Evolutionary conservation across 2,113 vertebrate genomes (phyloP).

Genomic region (Oreochromis aureus): DNA sequence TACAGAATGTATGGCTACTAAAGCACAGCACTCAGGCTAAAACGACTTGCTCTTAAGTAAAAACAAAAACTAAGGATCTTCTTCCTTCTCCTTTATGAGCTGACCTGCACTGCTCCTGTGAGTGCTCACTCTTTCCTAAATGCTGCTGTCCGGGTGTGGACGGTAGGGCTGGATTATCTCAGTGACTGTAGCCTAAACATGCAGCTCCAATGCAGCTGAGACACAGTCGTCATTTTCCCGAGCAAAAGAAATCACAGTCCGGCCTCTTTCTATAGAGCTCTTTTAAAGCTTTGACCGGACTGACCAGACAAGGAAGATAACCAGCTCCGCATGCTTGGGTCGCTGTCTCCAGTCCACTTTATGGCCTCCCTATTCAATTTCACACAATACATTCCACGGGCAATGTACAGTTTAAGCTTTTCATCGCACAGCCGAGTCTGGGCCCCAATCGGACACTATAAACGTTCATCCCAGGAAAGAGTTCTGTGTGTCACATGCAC

Average conservation of each 20-base stretch:
- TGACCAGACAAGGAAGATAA: constrained; percentile 2
- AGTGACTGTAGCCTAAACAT: constrained; percentile 37
- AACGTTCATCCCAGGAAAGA: constrained; percentile 23
- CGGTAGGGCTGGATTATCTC: constrained; percentile 42
- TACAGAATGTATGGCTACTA: neutral
- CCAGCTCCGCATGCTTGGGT: constrained; percentile 21
- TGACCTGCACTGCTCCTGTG: neutral
- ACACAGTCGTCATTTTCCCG: constrained; percentile 1
- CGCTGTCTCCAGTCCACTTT: constrained; percentile 54
- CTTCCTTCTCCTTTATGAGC: neutral
- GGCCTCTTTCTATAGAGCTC: neutral
- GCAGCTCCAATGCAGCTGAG: constrained; percentile 2
- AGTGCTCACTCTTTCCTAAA: neutral
- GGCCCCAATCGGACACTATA: constrained; percentile 33
- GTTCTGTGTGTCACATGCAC: neutral
- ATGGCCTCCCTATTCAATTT: constrained; percentile 55
- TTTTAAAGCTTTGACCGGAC: neutral
- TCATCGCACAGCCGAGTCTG: constrained; percentile 38
- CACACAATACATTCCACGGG: constrained; percentile 50
- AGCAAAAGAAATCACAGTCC: neutral
- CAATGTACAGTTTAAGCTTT: constrained; percentile 59
- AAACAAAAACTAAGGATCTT: constrained; percentile 6
- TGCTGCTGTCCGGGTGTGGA: neutral
- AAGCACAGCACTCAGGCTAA: neutral
- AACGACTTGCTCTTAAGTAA: neutral